A percentile compares a stretch with the other conserved stretches of the same genome.
phyloP scores from a whole-genome alignment of 2,888 invertebrate species.

The Patella pellucida region DNA sequence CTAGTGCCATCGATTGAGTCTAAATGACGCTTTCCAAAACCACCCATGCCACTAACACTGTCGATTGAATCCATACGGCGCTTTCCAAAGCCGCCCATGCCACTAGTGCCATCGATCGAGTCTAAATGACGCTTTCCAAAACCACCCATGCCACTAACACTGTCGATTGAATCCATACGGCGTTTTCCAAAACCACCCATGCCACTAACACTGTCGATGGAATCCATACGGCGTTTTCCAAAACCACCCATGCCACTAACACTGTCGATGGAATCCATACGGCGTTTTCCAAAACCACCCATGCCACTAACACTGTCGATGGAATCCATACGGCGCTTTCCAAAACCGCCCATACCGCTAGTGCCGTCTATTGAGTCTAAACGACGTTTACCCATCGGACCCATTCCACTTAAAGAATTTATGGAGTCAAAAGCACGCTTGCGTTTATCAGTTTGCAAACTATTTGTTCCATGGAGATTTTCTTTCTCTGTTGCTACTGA shows the following conservation, averaged over 20 bases:
- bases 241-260: background rate
- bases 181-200: conserved; percentile 1
- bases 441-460: too few species aligned
- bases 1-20: background rate
- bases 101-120: background rate
- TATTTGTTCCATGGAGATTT: too few species aligned
- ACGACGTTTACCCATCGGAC: background rate
- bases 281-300: conserved; percentile 5
- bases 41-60: background rate
- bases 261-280: background rate
- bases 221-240: background rate
- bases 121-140: background rate
- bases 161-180: background rate
- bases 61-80: background rate
- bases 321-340: background rate
- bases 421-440: too few species aligned
- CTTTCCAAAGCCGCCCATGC: background rate
- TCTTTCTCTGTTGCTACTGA: too few species aligned
- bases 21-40: background rate
- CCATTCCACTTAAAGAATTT: background rate
- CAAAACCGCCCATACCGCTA: background rate
- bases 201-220: background rate
- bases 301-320: background rate
- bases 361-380: background rate
- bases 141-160: background rate